Evolutionary conservation across 2,113 vertebrate genomes (phyloP).

Genomic region (Equus przewalskii): DNA sequence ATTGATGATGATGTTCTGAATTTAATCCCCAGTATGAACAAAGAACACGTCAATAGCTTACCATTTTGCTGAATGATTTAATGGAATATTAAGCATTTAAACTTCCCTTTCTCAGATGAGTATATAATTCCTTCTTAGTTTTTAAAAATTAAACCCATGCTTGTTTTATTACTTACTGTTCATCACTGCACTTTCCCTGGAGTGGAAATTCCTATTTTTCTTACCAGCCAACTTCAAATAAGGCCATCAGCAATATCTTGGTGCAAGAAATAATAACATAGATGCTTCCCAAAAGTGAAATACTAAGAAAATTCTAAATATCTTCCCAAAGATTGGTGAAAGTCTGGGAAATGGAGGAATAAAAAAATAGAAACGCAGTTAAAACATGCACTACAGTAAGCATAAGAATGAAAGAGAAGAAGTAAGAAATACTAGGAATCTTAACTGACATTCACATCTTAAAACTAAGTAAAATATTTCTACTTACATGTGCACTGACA

Average conservation of each 20-base stretch:
- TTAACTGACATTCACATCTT: background rate
- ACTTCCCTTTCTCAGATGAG: background rate
- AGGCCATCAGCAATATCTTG: background rate
- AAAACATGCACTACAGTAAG: background rate
- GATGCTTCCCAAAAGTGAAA: background rate
- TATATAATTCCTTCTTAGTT: background rate
- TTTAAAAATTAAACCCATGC: background rate
- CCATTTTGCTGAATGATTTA: background rate
- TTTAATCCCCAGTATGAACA: conserved; percentile 25
- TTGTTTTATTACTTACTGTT: background rate
- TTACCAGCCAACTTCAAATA: background rate
- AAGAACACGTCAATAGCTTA: background rate
- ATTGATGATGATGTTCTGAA: background rate
- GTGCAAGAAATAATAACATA: background rate
- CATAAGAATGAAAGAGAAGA: background rate
- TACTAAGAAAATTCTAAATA: background rate
- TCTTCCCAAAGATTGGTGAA: background rate
- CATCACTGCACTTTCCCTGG: background rate
- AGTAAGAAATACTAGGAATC: background rate
- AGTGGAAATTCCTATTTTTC: background rate
- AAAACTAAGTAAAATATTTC: conserved; percentile 23
- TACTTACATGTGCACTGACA: background rate
- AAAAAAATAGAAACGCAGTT: background rate
- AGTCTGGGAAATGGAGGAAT: background rate
- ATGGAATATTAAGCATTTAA: background rate